These are phyloP conservation scores for Psittacula echo DNA, from an alignment of 2,797 vertebrate genomes.

Conservation along the genomic window DNA sequence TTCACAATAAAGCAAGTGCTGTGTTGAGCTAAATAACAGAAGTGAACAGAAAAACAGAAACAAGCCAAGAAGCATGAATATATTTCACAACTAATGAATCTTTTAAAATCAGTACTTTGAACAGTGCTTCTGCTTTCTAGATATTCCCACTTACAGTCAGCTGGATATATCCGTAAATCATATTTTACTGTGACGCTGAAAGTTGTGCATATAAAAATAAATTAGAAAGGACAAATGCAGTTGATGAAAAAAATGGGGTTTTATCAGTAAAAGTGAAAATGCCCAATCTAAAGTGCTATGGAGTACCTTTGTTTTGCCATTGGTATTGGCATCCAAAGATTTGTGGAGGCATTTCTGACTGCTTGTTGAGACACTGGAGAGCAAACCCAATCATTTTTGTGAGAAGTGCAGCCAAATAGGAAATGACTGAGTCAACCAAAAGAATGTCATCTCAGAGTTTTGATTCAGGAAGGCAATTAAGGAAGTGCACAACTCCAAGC, in stretches of 20 bases:
- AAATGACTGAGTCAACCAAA: not conserved
- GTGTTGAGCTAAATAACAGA: not conserved
- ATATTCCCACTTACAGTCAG: slow-evolving; percentile 1
- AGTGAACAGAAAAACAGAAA: not conserved
- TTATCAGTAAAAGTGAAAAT: slow-evolving; percentile 40
- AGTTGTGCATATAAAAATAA: slow-evolving; percentile 9
- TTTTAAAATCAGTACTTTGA: not conserved
- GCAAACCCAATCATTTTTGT: not conserved
- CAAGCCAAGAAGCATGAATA: not conserved
- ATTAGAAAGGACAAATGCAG: not conserved
- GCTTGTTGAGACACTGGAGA: not conserved
- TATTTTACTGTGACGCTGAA: slow-evolving; percentile 27
- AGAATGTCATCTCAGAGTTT: not conserved
- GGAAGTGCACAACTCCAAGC: not conserved
- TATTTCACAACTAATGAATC: not conserved
- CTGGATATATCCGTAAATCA: slow-evolving; percentile 18
- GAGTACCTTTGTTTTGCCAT: not conserved
- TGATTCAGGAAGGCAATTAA: not conserved
- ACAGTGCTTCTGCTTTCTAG: not conserved
- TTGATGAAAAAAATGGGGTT: not conserved
- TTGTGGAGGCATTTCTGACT: not conserved
- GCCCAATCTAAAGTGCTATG: not conserved
- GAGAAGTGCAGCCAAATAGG: not conserved
- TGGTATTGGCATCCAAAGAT: not conserved
- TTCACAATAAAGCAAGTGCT: not conserved